Conservation (phyloP, 2,888 invertebrate species). For the Trachelus stipa region DNA sequence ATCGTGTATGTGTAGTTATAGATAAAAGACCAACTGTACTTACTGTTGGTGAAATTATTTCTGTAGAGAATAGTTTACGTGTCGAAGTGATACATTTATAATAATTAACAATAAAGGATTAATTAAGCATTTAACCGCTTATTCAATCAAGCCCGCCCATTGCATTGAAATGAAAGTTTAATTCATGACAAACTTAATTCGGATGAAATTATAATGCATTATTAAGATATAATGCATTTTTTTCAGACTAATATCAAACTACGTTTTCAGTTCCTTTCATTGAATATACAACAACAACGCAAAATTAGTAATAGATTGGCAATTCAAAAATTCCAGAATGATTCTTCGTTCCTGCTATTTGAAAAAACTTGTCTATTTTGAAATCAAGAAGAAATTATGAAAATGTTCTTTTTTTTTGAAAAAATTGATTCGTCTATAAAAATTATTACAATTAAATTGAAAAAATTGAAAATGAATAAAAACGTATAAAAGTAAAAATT, state of each 20-base stretch:
- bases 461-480: background rate
- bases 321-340: background rate
- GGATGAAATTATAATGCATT: no score
- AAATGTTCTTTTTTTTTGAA: no score
- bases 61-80: conserved; percentile 32
- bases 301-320: background rate
- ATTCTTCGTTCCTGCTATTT: no score
- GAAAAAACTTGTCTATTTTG: no score
- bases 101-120: conserved; percentile 57
- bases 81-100: conserved; percentile 61
- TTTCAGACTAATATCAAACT: no score
- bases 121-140: background rate
- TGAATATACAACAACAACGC: background rate
- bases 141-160: background rate
- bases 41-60: background rate
- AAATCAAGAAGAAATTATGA: no score
- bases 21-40: background rate
- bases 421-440: background rate
- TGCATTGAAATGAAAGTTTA: background rate
- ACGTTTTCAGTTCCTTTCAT: no score
- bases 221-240: no score
- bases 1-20: background rate
- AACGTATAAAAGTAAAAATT: background rate
- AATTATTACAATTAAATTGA: background rate
- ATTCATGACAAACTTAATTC: no score